phyloP scores from a whole-genome alignment of 1,140 invertebrate species.

The Cephus cinctus region DNA sequence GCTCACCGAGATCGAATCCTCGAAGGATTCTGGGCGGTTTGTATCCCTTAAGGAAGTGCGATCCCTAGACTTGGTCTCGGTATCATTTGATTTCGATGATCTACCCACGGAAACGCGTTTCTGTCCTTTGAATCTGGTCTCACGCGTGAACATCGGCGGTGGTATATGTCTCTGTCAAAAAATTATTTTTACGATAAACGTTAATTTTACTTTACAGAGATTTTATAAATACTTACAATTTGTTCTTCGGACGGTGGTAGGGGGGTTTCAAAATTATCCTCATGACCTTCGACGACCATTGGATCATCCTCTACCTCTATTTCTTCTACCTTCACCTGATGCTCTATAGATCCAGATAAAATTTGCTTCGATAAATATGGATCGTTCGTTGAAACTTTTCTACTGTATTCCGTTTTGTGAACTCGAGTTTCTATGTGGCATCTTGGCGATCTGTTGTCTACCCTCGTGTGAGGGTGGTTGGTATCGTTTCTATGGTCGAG shows the following conservation, averaged over 20 bases:
- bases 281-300: conserved; percentile 47
- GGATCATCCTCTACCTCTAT: conserved; percentile 51
- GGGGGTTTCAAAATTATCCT: conserved; percentile 38
- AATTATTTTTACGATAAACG: too few relatives aligned
- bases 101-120: conserved; percentile 56
- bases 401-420: conserved; percentile 35
- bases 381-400: conserved; percentile 33
- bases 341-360: conserved; percentile 27
- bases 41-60: conserved; percentile 17
- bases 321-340: conserved; percentile 45
- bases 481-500: conserved; percentile 33
- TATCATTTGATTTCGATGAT: conserved; percentile 27
- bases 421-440: conserved; percentile 38
- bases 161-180: conserved; percentile 37
- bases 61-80: conserved; percentile 25
- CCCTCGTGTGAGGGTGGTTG: conserved; percentile 31
- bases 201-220: conserved; percentile 6
- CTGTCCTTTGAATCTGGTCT: conserved; percentile 54
- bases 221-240: conserved; percentile 36
- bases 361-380: conserved; percentile 32
- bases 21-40: conserved; percentile 8
- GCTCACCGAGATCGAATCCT: conserved; percentile 4
- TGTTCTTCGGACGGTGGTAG: conserved; percentile 33
- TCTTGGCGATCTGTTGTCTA: conserved; percentile 31
- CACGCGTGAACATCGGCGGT: conserved; percentile 43